A percentile compares a stretch with the other conserved stretches of the same genome.
phyloP scores from a whole-genome alignment of 2,113 vertebrate species.

The Syngnathoides biaculeatus region DNA sequence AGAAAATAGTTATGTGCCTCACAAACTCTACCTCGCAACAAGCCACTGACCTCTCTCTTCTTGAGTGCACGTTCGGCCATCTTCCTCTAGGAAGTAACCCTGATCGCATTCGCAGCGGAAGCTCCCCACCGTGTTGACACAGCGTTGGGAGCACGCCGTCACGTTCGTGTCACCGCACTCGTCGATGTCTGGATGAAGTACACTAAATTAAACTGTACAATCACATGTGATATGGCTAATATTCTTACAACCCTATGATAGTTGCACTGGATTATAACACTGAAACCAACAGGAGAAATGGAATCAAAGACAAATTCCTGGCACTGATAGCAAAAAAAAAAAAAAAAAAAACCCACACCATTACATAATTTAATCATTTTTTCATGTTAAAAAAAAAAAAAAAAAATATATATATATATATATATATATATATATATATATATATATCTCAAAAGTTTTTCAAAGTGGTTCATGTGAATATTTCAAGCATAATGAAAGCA shows the following conservation, averaged over 20 bases:
- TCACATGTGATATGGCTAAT: no score
- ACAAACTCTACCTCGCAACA: conserved; percentile 20
- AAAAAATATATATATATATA: no score
- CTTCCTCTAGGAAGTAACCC: conserved; percentile 82
- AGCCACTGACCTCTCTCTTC: conserved; percentile 80
- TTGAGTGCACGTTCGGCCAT: conserved; percentile 84
- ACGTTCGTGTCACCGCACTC: conserved; percentile 83
- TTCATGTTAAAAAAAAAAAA: no score
- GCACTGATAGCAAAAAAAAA: neutral
- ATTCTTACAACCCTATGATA: no score
- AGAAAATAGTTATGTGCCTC: neutral
- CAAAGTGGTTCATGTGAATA: no score
- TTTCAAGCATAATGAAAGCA: no score
- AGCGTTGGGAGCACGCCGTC: conserved; percentile 85
- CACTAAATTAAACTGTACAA: neutral
- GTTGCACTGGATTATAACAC: no score
- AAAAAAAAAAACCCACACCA: neutral
- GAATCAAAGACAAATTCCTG: neutral
- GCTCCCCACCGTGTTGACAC: conserved; percentile 87
- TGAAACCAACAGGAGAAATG: neutral
- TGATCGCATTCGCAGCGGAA: conserved; percentile 88
- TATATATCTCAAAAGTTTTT: no score
- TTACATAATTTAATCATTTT: no score
- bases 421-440: no score
- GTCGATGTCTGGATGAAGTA: conserved; percentile 78